Base-by-base conservation (phyloP, 1,140 invertebrate genomes). In the Euwallacea fornicatus region DNA sequence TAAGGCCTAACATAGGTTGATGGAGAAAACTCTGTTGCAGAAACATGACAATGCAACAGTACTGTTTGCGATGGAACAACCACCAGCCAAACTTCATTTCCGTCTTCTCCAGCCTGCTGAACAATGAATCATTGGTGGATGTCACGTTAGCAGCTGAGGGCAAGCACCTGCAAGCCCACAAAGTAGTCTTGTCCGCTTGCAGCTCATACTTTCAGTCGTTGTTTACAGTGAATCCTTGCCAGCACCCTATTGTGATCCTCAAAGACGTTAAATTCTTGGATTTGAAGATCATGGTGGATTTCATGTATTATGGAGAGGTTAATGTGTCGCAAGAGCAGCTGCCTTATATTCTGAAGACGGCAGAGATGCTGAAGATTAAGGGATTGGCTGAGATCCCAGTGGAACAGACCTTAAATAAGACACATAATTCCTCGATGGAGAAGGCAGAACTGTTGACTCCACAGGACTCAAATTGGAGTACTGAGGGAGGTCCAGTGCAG, bases 301-400 rank as follows among this genome's bases (percentile, higher is more conserved):
- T 95, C 80, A 95, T 96, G 90, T 96, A 96, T 80, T 93, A 92
- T 79, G 94, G 94, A 0, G 93, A 95, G 85, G 93, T 95, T 1
- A 95, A 95, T 83, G 92, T 96, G 13, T 91, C 91, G 9, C 91
- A 95, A 78, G 93, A 95, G 76, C 91, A 95, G 79, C 83, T 96
- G 72, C 91, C 91, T 71, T 88, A 92, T 76, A 91, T 96, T 74
- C 85, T 96, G 65, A 92, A 93, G 86, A 94, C 92, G 41, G 93
- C 93, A 8, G 92, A 93, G 81, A 91, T 90, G 77, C 85, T 96
- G 53, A 93, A 94, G 83, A 93, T 96, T 47, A 92, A 95, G 87
- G 88, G 93, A 33, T 83, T 95, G 16, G 91, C 93, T 55, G 93
- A 95, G 81, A 92, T 93, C 86, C 91, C 89, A 7, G 87, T 92